A percentile compares a stretch with the other conserved stretches of the same genome.
Evolutionary conservation across 2,888 invertebrate species (phyloP).

Genomic region (Altica lythri): DNA sequence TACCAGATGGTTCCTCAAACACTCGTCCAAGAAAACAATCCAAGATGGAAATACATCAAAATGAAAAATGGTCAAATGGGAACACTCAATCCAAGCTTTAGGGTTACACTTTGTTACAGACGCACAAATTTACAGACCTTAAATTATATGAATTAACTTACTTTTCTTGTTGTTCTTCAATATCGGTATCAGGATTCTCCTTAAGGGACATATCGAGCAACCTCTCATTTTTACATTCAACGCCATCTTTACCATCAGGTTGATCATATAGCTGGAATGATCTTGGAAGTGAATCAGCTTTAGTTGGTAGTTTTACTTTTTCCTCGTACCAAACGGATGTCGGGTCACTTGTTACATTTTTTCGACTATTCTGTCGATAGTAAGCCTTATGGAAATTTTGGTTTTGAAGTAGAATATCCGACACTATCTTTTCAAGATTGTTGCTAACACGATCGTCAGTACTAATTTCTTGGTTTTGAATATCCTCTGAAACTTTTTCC

Average conservation of each 20-base stretch:
- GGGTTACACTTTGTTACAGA: too few species aligned
- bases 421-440: conserved; percentile 77
- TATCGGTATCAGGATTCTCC: conserved; percentile 39
- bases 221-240: conserved; percentile 49
- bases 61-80: neutral
- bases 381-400: conserved; percentile 76
- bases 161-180: conserved; percentile 51
- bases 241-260: conserved; percentile 59
- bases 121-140: too few species aligned
- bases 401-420: conserved; percentile 81
- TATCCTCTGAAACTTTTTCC: conserved; percentile 42
- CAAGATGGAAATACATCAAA: too few species aligned
- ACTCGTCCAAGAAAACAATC: too few species aligned
- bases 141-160: too few species aligned
- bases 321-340: conserved; percentile 71
- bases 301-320: conserved; percentile 65
- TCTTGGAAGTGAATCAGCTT: conserved; percentile 77
- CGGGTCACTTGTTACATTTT: conserved; percentile 54
- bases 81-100: neutral
- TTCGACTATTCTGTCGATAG: conserved; percentile 53
- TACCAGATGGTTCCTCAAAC: too few species aligned
- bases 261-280: conserved; percentile 72
- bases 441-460: conserved; percentile 60
- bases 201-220: conserved; percentile 45
- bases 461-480: conserved; percentile 56